phyloP scores from a whole-genome alignment of 2,797 vertebrate species.

The Champsocephalus esox region DNA sequence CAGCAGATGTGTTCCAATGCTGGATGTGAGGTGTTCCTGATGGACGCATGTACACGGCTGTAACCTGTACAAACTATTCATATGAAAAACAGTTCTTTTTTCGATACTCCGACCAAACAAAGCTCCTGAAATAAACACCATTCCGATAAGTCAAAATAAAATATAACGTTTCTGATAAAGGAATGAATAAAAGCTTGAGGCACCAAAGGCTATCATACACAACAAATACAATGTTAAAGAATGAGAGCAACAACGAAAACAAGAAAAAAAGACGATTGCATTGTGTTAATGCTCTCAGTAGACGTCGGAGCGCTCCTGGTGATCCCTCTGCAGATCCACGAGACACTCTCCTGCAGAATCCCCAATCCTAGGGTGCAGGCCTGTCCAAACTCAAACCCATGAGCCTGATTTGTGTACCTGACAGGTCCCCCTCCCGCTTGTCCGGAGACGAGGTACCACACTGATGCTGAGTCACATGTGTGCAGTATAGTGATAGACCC shows the following conservation, averaged over 20 bases:
- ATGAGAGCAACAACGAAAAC: conserved; percentile 57
- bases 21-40: conserved; percentile 10
- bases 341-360: conserved; percentile 53
- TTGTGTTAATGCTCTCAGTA: conserved; percentile 63
- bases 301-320: conserved; percentile 49
- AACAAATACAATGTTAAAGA: conserved; percentile 74
- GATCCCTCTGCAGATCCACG: conserved; percentile 51
- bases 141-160: conserved; percentile 65
- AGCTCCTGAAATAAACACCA: conserved; percentile 64
- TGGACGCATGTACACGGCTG: conserved; percentile 26
- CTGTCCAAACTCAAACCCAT: conserved; percentile 52
- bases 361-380: conserved; percentile 22
- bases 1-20: conserved; percentile 42
- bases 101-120: conserved; percentile 53
- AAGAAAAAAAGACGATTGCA: conserved; percentile 52
- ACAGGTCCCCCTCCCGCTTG: conserved; percentile 41
- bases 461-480: conserved; percentile 58
- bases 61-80: conserved; percentile 44
- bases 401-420: conserved; percentile 38
- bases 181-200: conserved; percentile 88
- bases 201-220: conserved; percentile 84
- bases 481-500: conserved; percentile 79
- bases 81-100: conserved; percentile 59
- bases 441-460: conserved; percentile 38
- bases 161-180: conserved; percentile 80